phyloP scores from a whole-genome alignment of 2,113 vertebrate species.

The Solea senegalensis region DNA sequence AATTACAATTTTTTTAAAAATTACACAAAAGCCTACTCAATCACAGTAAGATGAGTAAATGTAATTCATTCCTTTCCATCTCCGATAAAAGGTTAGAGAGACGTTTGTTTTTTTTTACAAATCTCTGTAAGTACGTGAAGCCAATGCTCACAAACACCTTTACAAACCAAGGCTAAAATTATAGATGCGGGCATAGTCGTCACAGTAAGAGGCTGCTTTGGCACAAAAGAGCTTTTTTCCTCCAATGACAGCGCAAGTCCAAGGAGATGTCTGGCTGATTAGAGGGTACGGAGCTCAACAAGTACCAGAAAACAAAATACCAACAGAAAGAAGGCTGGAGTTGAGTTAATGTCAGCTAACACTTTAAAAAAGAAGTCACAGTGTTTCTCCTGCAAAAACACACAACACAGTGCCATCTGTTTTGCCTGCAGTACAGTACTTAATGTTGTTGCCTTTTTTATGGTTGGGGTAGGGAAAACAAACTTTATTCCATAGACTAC shows the following conservation, averaged over 20 bases:
- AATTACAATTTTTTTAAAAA: no score
- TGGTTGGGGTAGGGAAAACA: background rate
- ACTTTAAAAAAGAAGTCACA: constrained; percentile 19
- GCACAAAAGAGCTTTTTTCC: constrained; percentile 21
- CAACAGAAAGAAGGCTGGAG: constrained; percentile 9
- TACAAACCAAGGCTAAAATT: constrained; percentile 14
- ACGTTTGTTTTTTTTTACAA: constrained; percentile 5
- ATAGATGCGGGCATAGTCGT: constrained; percentile 9
- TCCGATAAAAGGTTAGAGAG: no score
- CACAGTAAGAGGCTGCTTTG: constrained; percentile 26
- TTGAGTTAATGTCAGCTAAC: constrained; percentile 15
- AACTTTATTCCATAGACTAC: constrained; percentile 22
- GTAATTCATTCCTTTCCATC: no score
- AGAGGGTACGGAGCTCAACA: background rate
- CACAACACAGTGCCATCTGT: background rate
- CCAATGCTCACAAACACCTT: constrained; percentile 21
- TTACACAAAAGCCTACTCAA: no score
- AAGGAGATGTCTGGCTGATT: constrained; percentile 32
- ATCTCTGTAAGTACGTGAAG: constrained; percentile 20
- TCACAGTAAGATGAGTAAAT: no score
- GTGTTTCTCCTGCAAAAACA: background rate
- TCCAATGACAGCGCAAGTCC: constrained; percentile 20
- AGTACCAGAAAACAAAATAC: constrained; percentile 5
- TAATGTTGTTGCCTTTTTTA: constrained; percentile 5
- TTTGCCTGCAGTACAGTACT: background rate